These are phyloP conservation scores for Menura novaehollandiae DNA, from an alignment of 2,113 vertebrate genomes.

Conservation along the genomic window DNA sequence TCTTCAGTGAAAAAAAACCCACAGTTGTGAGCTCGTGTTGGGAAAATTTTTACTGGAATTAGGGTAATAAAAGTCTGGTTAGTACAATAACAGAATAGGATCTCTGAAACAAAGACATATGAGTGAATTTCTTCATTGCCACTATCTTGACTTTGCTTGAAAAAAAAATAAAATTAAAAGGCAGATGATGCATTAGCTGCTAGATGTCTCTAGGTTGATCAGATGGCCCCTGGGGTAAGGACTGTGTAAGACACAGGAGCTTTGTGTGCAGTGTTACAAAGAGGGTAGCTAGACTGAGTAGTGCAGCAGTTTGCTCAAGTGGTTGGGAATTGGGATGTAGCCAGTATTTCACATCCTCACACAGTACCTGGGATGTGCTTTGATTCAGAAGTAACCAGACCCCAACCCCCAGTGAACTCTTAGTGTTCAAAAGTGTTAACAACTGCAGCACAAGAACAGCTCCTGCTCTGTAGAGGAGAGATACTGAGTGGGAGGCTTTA, in stretches of 20 bases:
- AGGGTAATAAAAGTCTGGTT: not conserved
- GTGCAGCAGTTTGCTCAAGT: not conserved
- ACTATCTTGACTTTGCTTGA: not conserved
- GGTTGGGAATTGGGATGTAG: not conserved
- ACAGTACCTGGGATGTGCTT: not conserved
- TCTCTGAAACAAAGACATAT: not conserved
- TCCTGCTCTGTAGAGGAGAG: not conserved
- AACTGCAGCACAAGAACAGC: not conserved
- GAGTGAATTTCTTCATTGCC: not conserved
- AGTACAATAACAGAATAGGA: not conserved
- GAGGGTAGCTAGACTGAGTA: not conserved
- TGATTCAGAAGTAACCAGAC: not conserved
- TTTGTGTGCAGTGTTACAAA: not conserved
- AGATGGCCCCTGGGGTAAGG: not conserved
- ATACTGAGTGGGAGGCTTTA: not conserved
- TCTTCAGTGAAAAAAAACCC: not conserved
- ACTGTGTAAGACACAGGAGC: not conserved
- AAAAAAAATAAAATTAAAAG: not conserved
- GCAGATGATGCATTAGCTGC: not conserved
- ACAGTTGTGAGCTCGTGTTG: fast-evolving
- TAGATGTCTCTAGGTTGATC: not conserved
- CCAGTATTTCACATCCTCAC: not conserved
- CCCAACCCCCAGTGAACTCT: not conserved
- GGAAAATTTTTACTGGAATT: not conserved
- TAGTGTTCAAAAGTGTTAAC: not conserved